phyloP scores from a whole-genome alignment of 2,113 vertebrate genomes.

The Arothron firmamentum region DNA sequence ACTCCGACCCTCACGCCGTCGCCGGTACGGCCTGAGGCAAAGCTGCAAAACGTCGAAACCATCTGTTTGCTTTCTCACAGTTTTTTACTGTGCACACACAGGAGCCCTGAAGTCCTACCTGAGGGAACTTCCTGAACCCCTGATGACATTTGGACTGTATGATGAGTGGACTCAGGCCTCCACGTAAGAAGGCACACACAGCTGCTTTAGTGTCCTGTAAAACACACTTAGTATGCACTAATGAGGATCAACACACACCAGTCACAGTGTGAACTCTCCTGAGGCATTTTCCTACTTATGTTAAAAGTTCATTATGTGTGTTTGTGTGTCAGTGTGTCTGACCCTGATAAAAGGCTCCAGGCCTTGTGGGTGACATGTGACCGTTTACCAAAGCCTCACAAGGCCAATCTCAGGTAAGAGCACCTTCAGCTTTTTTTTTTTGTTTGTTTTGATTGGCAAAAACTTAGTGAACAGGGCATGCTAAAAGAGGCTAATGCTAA shows the following conservation, averaged over 20 bases:
- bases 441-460: not conserved
- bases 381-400: slow-evolving; percentile 85
- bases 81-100: slow-evolving; percentile 48
- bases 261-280: slow-evolving; percentile 3
- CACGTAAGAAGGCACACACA: slow-evolving; percentile 74
- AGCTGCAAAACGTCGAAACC: slow-evolving; percentile 9
- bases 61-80: slow-evolving; percentile 19
- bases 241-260: slow-evolving; percentile 12
- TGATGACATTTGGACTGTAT: slow-evolving; percentile 91
- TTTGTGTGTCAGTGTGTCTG: slow-evolving; percentile 79
- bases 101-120: slow-evolving; percentile 98
- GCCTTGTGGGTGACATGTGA: slow-evolving; percentile 92
- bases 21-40: slow-evolving; percentile 78
- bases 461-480: too few relatives aligned
- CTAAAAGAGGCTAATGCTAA: too few relatives aligned
- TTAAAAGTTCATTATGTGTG: slow-evolving; percentile 11
- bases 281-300: not conserved
- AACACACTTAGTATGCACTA: slow-evolving; percentile 1
- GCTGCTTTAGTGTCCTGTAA: slow-evolving; percentile 17
- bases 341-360: slow-evolving; percentile 93
- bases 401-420: slow-evolving; percentile 88
- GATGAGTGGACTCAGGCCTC: slow-evolving; percentile 94
- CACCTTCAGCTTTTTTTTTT: not conserved
- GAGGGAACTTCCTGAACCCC: slow-evolving; percentile 91
- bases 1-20: slow-evolving; percentile 94